Evolutionary conservation across 2,113 vertebrate species (phyloP), one percentile per base, ranked within the genome.

Genomic region (Tetrax tetrax): DNA sequence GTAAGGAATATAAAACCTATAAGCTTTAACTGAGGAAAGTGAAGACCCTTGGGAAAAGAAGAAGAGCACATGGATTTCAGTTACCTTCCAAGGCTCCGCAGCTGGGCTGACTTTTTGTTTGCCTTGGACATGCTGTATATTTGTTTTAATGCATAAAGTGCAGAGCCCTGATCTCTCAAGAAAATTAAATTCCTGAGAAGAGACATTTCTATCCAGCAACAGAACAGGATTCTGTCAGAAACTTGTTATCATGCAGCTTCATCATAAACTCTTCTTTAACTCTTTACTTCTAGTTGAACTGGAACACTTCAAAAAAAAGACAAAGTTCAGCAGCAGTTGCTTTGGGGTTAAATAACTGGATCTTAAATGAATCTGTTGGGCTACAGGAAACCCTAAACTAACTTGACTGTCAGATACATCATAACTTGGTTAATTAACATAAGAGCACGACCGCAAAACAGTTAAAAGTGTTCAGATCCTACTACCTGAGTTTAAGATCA

Each of bases 91-190:
- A 29, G 27, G 35, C 6, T 71, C 8, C 35, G 19, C 12, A 3
- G 7, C 12, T 68, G 25, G 43, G 5, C 43, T 85, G 48, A 57
- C 8, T 84, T 91, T 71, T 61, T 45, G 23, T 14, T 27, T 60
- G 27, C 9, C 27, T 54, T 47, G 21, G 45, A 65, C 18, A 35
- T 7, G 6, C 10, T 53, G 5, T 35, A 5, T 72, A 51, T 76
- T 43, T 75, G 1, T 23, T 72, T 69, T 51, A 65, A 53, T 17
- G 14, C 9, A 38, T 13, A 15, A 85, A 64, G 10, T 35, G 10
- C 8, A 65, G 15, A 89, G 9, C 9, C 12, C 1, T 3, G 2
- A 10, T 9, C 5, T 20, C 31, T 19, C 4, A 3, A 29, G 35
- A 38, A 60, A 13, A 11, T 4, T 35, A 38, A 74, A 56, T 28